phyloP scores from a whole-genome alignment of 2,888 invertebrate genomes.

The Machimus atricapillus region DNA sequence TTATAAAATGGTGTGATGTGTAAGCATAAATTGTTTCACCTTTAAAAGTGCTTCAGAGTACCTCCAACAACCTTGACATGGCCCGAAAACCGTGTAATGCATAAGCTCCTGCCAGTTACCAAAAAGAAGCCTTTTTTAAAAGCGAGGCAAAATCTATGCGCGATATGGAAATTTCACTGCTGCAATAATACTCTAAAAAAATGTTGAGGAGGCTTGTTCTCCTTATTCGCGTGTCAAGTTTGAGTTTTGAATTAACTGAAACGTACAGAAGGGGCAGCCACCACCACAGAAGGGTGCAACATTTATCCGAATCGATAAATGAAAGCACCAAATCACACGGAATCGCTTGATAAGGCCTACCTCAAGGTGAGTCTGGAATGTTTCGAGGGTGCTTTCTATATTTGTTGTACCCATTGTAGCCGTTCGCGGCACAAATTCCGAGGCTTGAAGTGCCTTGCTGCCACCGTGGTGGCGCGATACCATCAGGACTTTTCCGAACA shows the following conservation, averaged over 20 bases:
- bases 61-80: not conserved
- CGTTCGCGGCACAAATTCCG: constrained; percentile 2
- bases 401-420: constrained; percentile 4
- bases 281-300: not conserved
- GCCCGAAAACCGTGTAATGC: not conserved
- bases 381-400: constrained; percentile 11
- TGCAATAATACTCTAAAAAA: constrained; percentile 13
- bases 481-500: constrained; percentile 17
- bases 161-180: constrained; percentile 24
- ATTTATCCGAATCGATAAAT: constrained; percentile 28
- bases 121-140: not conserved
- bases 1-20: not conserved
- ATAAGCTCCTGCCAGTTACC: not conserved
- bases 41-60: not conserved
- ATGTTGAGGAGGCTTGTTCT: constrained; percentile 2
- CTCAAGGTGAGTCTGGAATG: constrained; percentile 23
- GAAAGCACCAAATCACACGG: constrained; percentile 30
- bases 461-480: not conserved
- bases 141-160: not conserved
- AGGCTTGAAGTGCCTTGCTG: constrained; percentile 18
- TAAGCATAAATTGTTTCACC: not conserved
- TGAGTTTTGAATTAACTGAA: constrained; percentile 5
- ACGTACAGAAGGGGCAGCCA: not conserved
- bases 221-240: constrained; percentile 21
- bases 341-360: constrained; percentile 20